Evolutionary conservation across 2,888 invertebrate genomes (phyloP).

Genomic region (Pristionchus exspectatus): DNA sequence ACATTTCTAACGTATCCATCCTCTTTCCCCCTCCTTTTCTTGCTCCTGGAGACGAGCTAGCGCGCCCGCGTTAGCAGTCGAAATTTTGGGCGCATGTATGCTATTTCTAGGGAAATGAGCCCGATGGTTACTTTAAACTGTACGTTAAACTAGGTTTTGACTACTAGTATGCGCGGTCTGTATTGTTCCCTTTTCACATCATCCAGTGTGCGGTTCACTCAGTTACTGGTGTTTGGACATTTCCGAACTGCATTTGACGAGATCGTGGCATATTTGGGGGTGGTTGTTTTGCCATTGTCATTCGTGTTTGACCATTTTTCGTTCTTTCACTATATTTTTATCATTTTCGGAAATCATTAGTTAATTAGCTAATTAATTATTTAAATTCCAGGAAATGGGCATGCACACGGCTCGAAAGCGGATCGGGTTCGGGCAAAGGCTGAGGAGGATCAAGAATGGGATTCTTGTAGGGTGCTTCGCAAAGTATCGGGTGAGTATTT

Average conservation of each 20-base stretch:
- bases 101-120: too few species aligned
- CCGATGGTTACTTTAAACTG: too few species aligned
- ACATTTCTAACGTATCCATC: too few species aligned
- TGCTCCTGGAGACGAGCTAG: background rate
- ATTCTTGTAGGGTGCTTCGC: background rate
- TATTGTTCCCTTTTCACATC: too few species aligned
- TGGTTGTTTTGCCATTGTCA: background rate
- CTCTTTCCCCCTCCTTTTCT: background rate
- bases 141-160: too few species aligned
- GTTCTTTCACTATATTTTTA: background rate
- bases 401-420: background rate
- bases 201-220: too few species aligned
- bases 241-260: background rate
- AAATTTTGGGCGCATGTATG: too few species aligned
- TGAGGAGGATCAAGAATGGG: slow-evolving; percentile 16
- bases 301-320: background rate
- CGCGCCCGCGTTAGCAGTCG: background rate
- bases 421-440: background rate
- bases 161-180: too few species aligned
- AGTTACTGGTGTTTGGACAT: background rate
- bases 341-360: background rate
- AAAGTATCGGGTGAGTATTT: background rate
- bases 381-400: slow-evolving; percentile 13
- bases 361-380: background rate
- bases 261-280: background rate